phyloP scores from a whole-genome alignment of 2,888 invertebrate species.

The Leptinotarsa haldemani region DNA sequence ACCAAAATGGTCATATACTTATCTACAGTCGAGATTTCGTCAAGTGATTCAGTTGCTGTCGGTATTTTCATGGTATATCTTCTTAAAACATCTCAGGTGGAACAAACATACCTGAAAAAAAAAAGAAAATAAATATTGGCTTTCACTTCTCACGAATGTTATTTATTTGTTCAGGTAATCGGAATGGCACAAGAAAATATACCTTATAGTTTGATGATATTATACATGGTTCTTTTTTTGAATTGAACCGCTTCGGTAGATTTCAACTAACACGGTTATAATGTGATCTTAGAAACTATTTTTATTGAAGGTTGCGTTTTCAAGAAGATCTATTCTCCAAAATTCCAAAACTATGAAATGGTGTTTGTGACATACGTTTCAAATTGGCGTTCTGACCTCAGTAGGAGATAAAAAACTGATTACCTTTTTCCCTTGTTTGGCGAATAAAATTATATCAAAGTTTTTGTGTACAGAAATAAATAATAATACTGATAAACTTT shows the following conservation, averaged over 20 bases:
- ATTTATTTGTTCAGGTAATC: not conserved
- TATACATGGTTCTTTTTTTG: not conserved
- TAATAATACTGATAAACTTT: too few relatives aligned
- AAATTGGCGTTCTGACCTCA: too few relatives aligned
- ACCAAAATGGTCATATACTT: too few relatives aligned
- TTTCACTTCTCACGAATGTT: not conserved
- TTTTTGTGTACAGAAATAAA: too few relatives aligned
- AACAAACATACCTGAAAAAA: not conserved
- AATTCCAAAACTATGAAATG: too few relatives aligned
- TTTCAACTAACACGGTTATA: not conserved
- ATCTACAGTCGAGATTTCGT: too few relatives aligned
- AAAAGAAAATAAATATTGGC: not conserved
- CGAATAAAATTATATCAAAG: too few relatives aligned
- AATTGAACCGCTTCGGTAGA: not conserved
- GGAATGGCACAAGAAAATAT: not conserved
- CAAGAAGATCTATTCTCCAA: too few relatives aligned
- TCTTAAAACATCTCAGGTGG: not conserved
- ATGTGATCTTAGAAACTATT: not conserved
- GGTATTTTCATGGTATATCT: not conserved
- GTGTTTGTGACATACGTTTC: too few relatives aligned
- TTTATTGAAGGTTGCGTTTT: not conserved
- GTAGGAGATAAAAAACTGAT: too few relatives aligned
- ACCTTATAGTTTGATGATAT: not conserved
- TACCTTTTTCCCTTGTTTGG: too few relatives aligned
- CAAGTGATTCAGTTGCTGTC: too few relatives aligned